These are phyloP conservation scores for Rhea americana DNA, from an alignment of 2,113 vertebrate species.

Conservation along the genomic window DNA sequence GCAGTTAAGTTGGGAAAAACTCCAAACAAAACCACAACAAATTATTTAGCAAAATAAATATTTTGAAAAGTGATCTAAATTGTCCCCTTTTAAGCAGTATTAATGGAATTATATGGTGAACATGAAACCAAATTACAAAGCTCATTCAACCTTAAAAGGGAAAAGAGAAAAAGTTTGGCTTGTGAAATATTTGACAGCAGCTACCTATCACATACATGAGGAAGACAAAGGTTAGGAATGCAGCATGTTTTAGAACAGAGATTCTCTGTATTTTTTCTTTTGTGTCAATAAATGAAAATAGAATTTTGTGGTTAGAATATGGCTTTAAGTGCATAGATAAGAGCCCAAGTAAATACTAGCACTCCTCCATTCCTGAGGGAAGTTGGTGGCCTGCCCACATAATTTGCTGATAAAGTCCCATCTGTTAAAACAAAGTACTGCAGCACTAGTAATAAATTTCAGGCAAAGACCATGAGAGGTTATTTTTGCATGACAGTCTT, in stretches of 20 bases:
- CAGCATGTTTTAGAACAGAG: constrained; percentile 14
- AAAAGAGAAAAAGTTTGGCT: background rate
- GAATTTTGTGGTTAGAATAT: constrained; percentile 73
- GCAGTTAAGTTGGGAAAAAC: background rate
- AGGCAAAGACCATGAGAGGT: constrained; percentile 71
- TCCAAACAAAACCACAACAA: background rate
- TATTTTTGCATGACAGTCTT: constrained; percentile 77
- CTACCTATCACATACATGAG: rapidly evolving
- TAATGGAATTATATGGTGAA: background rate
- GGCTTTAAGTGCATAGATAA: constrained; percentile 78
- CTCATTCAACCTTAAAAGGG: background rate
- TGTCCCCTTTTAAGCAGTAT: background rate
- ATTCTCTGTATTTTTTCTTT: constrained; percentile 67
- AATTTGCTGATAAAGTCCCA: constrained; percentile 84
- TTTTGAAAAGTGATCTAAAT: background rate
- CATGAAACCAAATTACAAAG: background rate
- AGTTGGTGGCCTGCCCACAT: constrained; percentile 79
- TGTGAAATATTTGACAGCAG: background rate
- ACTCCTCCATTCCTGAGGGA: constrained; percentile 75
- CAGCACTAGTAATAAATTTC: constrained; percentile 76
- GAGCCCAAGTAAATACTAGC: constrained; percentile 74
- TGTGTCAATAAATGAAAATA: constrained; percentile 68
- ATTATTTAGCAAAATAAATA: constrained; percentile 18
- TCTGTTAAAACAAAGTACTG: constrained; percentile 84
- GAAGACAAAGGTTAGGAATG: constrained; percentile 19